phyloP scores from a whole-genome alignment of 1,140 invertebrate species.

The Cheumatopsyche charites region DNA sequence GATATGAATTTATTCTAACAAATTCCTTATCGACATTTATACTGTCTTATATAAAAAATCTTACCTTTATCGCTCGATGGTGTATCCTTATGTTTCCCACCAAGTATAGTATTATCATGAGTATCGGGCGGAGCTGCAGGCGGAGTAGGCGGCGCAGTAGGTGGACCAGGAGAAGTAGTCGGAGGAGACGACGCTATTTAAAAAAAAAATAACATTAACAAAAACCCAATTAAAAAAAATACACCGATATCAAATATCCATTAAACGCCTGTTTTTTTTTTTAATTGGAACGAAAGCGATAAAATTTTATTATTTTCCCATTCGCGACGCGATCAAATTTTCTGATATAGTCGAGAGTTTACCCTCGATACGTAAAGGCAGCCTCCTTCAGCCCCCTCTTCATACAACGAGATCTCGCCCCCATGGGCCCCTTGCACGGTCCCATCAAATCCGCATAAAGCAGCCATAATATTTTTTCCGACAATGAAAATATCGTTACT shows the following conservation, averaged over 20 bases:
- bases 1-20: too few species aligned
- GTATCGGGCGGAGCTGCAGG: constrained; percentile 31
- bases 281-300: constrained; percentile 11
- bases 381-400: too few species aligned
- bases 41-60: too few species aligned
- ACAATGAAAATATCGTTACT: constrained; percentile 45
- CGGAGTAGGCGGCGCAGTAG: constrained; percentile 41
- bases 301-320: constrained; percentile 35
- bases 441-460: constrained; percentile 46
- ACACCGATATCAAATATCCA: not conserved
- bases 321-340: constrained; percentile 42
- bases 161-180: constrained; percentile 38
- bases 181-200: constrained; percentile 44
- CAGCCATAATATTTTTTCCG: constrained; percentile 41
- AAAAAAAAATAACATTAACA: not conserved
- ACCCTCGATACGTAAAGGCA: too few species aligned
- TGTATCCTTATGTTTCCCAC: constrained; percentile 43
- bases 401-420: not conserved
- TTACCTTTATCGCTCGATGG: constrained; percentile 45
- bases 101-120: constrained; percentile 43
- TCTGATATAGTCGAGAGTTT: constrained; percentile 32
- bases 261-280: not conserved
- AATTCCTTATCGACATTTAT: too few species aligned
- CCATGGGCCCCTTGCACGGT: constrained; percentile 24
- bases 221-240: not conserved